phyloP scores from a whole-genome alignment of 2,113 vertebrate genomes.

The Clarias batrachus region DNA sequence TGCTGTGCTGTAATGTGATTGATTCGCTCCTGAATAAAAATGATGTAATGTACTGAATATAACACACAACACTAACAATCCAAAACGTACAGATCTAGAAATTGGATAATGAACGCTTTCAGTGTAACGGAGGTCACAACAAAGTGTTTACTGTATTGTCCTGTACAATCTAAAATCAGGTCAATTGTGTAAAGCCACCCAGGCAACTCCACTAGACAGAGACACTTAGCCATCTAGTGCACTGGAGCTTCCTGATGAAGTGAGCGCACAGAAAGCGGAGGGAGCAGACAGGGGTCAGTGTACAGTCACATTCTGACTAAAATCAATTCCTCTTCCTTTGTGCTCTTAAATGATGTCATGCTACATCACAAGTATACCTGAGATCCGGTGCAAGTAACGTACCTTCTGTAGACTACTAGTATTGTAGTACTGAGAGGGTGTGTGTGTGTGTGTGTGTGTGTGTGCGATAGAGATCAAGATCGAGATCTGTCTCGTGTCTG shows the following conservation, averaged over 20 bases:
- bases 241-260: conserved; percentile 13
- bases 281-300: conserved; percentile 24
- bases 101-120: not conserved
- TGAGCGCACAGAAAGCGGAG: conserved; percentile 2
- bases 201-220: not conserved
- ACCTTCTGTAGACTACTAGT: not conserved
- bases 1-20: not conserved
- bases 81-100: not conserved
- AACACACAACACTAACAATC: not conserved
- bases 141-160: not conserved
- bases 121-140: not conserved
- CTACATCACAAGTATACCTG: not conserved
- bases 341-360: conserved; percentile 5
- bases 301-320: conserved; percentile 15
- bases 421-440: too few species aligned
- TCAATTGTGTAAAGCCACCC: not conserved
- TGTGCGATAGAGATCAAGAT: conserved; percentile 5
- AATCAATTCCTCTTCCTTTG: not conserved
- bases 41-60: not conserved
- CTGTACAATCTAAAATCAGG: conserved; percentile 1
- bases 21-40: not conserved
- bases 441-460: not conserved
- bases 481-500: not conserved
- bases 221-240: not conserved
- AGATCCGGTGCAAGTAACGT: not conserved